A percentile compares a stretch with the other conserved stretches of the same genome.
phyloP scores from a whole-genome alignment of 35 echinoderm and acorn worm species.

The Lytechinus variegatus region DNA sequence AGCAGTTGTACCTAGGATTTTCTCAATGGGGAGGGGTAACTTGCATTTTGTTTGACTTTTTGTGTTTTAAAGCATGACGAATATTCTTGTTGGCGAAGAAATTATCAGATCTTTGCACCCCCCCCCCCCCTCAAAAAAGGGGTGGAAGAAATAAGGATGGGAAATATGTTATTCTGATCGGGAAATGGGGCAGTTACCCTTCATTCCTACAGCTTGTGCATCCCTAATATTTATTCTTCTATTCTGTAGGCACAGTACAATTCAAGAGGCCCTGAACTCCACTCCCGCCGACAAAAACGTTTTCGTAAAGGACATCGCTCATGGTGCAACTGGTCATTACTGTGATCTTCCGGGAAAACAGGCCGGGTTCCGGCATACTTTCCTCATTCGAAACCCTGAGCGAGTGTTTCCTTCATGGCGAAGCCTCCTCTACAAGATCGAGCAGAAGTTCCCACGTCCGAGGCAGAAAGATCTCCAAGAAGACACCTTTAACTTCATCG shows the following conservation, averaged over 20 bases:
- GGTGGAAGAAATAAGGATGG: too few species aligned
- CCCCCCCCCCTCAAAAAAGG: too few species aligned
- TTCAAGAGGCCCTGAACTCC: conserved; percentile 55
- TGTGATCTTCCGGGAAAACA: not conserved
- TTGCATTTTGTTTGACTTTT: too few species aligned
- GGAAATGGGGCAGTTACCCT: too few species aligned
- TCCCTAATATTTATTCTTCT: not conserved
- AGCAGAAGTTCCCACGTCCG: not conserved
- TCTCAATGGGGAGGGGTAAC: too few species aligned
- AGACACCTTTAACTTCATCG: not conserved
- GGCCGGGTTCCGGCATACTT: conserved; percentile 56
- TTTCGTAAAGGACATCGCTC: conserved; percentile 73
- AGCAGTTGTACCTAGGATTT: too few species aligned
- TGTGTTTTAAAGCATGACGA: too few species aligned
- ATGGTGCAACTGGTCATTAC: not conserved
- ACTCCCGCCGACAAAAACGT: not conserved
- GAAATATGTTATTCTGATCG: too few species aligned
- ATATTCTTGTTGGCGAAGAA: too few species aligned
- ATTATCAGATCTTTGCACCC: too few species aligned
- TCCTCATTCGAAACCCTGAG: conserved; percentile 61
- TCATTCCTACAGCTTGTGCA: too few species aligned
- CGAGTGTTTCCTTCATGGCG: conserved; percentile 59
- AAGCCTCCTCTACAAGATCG: not conserved
- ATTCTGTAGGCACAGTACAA: conserved; percentile 2
- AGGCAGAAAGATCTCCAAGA: not conserved